Evolutionary conservation across 92 coral and sea anemone species (phyloP).

Genomic region (Umimayanthus kanabou): DNA sequence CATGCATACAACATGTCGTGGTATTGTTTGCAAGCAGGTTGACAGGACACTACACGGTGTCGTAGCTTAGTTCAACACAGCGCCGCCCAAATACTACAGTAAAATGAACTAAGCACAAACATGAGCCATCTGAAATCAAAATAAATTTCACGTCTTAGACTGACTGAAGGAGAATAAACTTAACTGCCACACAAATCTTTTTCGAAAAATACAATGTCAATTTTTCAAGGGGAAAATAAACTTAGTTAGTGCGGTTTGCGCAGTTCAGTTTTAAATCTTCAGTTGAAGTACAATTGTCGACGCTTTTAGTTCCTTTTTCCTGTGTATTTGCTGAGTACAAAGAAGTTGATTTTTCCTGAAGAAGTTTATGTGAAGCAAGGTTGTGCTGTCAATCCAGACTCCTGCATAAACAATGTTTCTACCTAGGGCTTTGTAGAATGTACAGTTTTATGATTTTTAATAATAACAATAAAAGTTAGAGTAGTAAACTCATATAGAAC

Average conservation of each 20-base stretch:
- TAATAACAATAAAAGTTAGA: too few species aligned
- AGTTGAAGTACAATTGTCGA: neutral
- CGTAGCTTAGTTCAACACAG: slow-evolving; percentile 12
- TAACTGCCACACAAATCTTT: too few species aligned
- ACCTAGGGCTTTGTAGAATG: too few species aligned
- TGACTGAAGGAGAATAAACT: neutral
- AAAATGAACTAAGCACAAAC: neutral
- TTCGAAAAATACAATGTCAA: neutral
- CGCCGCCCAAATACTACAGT: slow-evolving; percentile 15
- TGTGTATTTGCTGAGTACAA: neutral
- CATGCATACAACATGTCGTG: slow-evolving; percentile 23
- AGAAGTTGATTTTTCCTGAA: neutral
- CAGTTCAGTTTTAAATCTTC: neutral
- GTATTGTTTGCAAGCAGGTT: slow-evolving; percentile 14
- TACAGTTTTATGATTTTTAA: too few species aligned
- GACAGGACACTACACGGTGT: neutral
- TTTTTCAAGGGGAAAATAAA: too few species aligned
- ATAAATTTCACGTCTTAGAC: neutral
- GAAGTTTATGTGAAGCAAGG: neutral
- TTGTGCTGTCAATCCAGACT: neutral
- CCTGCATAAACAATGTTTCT: too few species aligned
- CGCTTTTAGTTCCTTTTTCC: neutral
- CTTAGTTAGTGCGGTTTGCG: neutral
- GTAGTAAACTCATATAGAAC: too few species aligned
- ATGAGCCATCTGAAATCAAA: too few species aligned